Percentiles rank a stretch among this genome's conserved stretches.
Evolutionary conservation across 2,888 invertebrate species (phyloP).

Genomic region (Synanthedon tipuliformis): DNA sequence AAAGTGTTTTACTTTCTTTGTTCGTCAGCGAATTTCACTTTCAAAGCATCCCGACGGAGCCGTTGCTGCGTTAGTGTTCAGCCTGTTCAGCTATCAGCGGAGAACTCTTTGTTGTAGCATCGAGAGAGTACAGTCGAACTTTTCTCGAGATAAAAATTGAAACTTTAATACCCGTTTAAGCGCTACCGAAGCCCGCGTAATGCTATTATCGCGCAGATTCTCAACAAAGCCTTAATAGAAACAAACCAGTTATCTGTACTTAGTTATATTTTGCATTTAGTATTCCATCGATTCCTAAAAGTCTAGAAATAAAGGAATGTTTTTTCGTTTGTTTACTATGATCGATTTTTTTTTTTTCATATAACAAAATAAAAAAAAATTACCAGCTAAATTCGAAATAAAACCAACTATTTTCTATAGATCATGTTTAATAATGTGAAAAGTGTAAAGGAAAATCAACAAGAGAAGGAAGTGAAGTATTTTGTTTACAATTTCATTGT

Average conservation of each 20-base stretch:
- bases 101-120: conserved; percentile 40
- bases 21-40: conserved; percentile 35
- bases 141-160: conserved; percentile 54
- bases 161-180: conserved; percentile 56
- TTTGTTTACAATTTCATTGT: conserved; percentile 6
- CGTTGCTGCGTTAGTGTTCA: conserved; percentile 7
- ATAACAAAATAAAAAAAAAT: too few species aligned
- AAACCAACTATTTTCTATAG: too few species aligned
- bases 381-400: too few species aligned
- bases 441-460: too few species aligned
- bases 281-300: conserved; percentile 3
- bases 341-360: too few species aligned
- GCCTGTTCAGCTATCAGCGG: conserved; percentile 23
- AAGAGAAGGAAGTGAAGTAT: too few species aligned
- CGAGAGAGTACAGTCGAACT: conserved; percentile 42
- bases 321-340: too few species aligned
- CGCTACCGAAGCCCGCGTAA: conserved; percentile 30
- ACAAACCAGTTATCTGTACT: conserved; percentile 25
- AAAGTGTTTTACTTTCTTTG: conserved; percentile 31
- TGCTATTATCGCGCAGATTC: conserved; percentile 37
- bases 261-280: conserved; percentile 14
- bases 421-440: too few species aligned
- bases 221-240: conserved; percentile 31
- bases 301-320: not conserved
- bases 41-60: conserved; percentile 23